Conservation (phyloP, 1,140 invertebrate genomes). For the Drosophila sucinea region DNA sequence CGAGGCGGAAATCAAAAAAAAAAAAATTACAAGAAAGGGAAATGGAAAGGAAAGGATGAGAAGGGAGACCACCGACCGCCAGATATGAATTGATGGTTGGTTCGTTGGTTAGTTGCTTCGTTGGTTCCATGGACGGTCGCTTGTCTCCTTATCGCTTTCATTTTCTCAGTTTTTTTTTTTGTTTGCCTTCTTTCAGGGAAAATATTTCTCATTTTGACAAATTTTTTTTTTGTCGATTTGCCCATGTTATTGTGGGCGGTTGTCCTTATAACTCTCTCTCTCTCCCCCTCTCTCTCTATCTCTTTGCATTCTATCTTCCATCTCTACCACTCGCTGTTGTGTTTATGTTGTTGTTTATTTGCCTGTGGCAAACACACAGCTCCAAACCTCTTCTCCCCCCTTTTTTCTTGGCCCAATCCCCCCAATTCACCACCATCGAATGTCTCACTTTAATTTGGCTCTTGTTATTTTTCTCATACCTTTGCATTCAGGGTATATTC, state of each 20-base stretch:
- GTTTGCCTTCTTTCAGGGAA: slow-evolving; percentile 27
- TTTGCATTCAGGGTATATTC: background rate
- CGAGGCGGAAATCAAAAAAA: slow-evolving; percentile 58
- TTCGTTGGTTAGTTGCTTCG: slow-evolving; percentile 6
- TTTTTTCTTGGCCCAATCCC: background rate
- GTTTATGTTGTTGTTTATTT: slow-evolving; percentile 64
- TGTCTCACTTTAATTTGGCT: slow-evolving; percentile 67
- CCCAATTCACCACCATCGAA: background rate
- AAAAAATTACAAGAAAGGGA: slow-evolving; percentile 24
- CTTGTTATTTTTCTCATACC: slow-evolving; percentile 2
- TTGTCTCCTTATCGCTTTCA: slow-evolving; percentile 40
- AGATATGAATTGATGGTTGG: slow-evolving; percentile 10
- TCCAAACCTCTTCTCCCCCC: background rate
- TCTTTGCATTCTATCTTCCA: slow-evolving; percentile 16
- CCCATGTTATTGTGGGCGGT: background rate
- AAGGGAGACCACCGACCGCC: slow-evolving; percentile 34
- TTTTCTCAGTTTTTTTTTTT: slow-evolving; percentile 15
- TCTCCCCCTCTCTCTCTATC: slow-evolving; percentile 17
- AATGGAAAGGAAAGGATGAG: slow-evolving; percentile 23
- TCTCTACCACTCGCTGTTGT: slow-evolving; percentile 41
- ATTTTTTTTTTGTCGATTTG: slow-evolving; percentile 53
- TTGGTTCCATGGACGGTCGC: background rate
- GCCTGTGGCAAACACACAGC: slow-evolving; percentile 42
- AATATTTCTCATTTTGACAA: slow-evolving; percentile 77
- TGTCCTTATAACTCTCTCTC: slow-evolving; percentile 17